A percentile compares a stretch with the other conserved stretches of the same genome.
Conservation (phyloP, 2,888 invertebrate species). For the Apamea anceps region DNA sequence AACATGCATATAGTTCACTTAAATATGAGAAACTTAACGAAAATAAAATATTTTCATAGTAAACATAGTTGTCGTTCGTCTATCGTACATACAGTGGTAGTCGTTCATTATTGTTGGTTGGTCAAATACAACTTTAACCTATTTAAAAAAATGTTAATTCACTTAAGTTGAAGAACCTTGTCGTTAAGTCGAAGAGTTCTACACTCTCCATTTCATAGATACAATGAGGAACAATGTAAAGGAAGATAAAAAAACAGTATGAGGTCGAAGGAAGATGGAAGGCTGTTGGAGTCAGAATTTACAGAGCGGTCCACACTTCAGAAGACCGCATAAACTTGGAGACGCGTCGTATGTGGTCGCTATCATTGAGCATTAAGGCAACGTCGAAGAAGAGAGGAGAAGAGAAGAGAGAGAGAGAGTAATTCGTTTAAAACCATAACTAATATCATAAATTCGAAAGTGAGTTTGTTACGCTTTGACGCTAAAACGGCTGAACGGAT, state of each 20-base stretch:
- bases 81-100: too few relatives aligned
- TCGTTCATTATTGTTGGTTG: too few relatives aligned
- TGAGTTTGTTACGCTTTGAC: too few relatives aligned
- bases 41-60: too few relatives aligned
- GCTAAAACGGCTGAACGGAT: too few relatives aligned
- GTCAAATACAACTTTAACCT: too few relatives aligned
- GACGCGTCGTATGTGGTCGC: not conserved
- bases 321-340: not conserved
- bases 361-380: not conserved
- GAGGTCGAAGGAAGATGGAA: not conserved
- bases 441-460: too few relatives aligned
- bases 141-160: too few relatives aligned
- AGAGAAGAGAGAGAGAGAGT: not conserved
- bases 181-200: not conserved
- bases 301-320: not conserved
- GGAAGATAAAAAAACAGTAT: not conserved
- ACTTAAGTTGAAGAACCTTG: slow-evolving; percentile 21
- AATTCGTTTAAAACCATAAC: not conserved
- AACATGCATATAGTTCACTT: too few relatives aligned
- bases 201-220: not conserved
- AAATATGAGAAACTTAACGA: too few relatives aligned
- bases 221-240: not conserved
- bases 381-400: not conserved
- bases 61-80: too few relatives aligned
- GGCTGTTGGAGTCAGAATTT: not conserved